Conservation (phyloP, 1,140 invertebrate genomes). For the Matsumurasca onukii region DNA sequence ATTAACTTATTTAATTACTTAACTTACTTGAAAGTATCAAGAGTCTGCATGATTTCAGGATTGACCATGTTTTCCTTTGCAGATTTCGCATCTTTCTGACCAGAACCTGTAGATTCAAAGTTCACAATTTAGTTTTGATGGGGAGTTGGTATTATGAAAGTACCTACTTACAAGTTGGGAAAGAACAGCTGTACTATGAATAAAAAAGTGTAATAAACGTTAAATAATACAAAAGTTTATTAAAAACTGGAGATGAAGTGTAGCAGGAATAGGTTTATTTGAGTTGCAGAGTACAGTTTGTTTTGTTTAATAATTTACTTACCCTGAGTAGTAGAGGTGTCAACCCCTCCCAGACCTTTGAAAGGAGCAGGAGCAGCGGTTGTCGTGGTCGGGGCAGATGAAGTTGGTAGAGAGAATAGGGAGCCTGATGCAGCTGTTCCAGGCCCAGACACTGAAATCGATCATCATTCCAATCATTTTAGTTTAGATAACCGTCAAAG, state of each 20-base stretch:
- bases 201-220: too few species aligned
- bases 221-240: not conserved
- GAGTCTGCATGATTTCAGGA: constrained; percentile 64
- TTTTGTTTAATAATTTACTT: not conserved
- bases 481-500: constrained; percentile 11
- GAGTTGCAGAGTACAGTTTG: not conserved
- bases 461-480: constrained; percentile 19
- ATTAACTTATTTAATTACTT: too few species aligned
- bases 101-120: constrained; percentile 18
- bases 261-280: not conserved
- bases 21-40: constrained; percentile 60
- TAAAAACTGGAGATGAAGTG: not conserved
- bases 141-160: not conserved
- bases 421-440: constrained; percentile 12
- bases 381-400: constrained; percentile 34
- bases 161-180: not conserved
- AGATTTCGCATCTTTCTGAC: constrained; percentile 45
- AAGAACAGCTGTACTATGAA: not conserved
- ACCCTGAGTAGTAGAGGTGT: constrained; percentile 52
- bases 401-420: not conserved
- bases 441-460: constrained; percentile 47
- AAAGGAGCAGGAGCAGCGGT: constrained; percentile 44
- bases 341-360: constrained; percentile 64
- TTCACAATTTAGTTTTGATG: too few species aligned
- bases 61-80: constrained; percentile 72